A percentile compares a stretch with the other conserved stretches of the same genome.
These are phyloP conservation scores for Myanophis thanlyinensis DNA, from an alignment of 2,113 vertebrate species.

Conservation along the genomic window DNA sequence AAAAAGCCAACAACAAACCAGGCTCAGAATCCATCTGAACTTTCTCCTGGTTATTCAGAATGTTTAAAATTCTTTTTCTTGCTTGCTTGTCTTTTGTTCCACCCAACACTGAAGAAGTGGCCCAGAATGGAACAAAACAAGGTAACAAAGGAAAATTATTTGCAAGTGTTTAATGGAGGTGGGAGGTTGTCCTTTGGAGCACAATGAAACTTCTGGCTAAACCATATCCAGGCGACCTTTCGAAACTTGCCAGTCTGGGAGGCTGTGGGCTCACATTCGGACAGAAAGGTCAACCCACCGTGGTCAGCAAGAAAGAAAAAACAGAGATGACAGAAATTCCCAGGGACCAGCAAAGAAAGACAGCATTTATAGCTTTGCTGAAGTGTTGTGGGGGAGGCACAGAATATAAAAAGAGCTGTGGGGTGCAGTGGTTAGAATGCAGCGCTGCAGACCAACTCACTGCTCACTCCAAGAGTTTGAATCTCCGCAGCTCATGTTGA, in stretches of 20 bases:
- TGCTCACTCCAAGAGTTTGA: too few relatives aligned
- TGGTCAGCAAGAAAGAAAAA: constrained; percentile 52
- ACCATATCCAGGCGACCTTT: background rate
- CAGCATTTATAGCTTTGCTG: background rate
- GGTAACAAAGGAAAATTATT: background rate
- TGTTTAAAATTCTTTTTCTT: constrained; percentile 8
- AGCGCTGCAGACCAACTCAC: too few relatives aligned
- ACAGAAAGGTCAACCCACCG: constrained; percentile 40
- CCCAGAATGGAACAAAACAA: constrained; percentile 1
- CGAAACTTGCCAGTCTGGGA: background rate
- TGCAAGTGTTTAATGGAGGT: constrained; percentile 7
- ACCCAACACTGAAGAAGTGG: background rate
- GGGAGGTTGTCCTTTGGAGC: constrained; percentile 24
- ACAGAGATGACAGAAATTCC: background rate
- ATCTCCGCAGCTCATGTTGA: too few relatives aligned
- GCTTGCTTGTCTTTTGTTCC: background rate
- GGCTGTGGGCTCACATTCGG: background rate
- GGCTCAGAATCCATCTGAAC: background rate
- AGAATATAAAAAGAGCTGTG: background rate
- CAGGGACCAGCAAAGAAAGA: constrained; percentile 6
- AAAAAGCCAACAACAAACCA: background rate
- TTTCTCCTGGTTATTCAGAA: background rate
- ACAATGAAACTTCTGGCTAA: constrained; percentile 23
- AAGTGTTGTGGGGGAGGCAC: background rate
- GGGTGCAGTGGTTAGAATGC: too few relatives aligned